These are phyloP conservation scores for Choloepus hoffmanni DNA, from an alignment of 2,113 vertebrate species.

Conservation along the genomic window DNA sequence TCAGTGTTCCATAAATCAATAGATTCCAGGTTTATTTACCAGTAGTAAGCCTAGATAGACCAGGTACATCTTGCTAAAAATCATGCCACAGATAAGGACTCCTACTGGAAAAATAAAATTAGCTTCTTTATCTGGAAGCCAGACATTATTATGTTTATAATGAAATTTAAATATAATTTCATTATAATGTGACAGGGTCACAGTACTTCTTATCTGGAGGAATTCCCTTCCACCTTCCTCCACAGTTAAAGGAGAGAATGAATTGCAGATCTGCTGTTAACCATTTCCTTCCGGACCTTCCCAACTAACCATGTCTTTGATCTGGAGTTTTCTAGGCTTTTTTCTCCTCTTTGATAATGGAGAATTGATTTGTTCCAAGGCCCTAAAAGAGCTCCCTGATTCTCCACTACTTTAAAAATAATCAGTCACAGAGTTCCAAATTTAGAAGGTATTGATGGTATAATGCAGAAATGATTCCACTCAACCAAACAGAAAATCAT, in stretches of 20 bases:
- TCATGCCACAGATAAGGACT: not conserved
- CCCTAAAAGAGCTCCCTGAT: not conserved
- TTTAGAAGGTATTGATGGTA: not conserved
- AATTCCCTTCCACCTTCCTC: accelerated
- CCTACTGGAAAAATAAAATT: not conserved
- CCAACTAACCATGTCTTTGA: not conserved
- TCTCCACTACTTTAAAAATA: not conserved
- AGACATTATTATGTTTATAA: not conserved
- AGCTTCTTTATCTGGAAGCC: not conserved
- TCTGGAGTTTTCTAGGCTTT: not conserved
- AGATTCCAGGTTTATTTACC: not conserved
- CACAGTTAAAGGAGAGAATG: not conserved
- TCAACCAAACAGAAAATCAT: not conserved
- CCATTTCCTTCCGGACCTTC: not conserved
- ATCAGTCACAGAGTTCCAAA: not conserved
- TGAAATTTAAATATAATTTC: no score
- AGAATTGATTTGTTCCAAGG: not conserved
- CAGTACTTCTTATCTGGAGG: not conserved
- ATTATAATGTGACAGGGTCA: no score
- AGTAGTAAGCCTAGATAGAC: not conserved
- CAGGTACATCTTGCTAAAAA: not conserved
- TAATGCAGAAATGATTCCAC: not conserved
- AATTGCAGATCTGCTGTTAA: not conserved
- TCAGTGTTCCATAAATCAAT: not conserved
- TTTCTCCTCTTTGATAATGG: not conserved